These are phyloP conservation scores for Rhinichthys osculus DNA, from an alignment of 2,797 vertebrate genomes.

Conservation along the genomic window DNA sequence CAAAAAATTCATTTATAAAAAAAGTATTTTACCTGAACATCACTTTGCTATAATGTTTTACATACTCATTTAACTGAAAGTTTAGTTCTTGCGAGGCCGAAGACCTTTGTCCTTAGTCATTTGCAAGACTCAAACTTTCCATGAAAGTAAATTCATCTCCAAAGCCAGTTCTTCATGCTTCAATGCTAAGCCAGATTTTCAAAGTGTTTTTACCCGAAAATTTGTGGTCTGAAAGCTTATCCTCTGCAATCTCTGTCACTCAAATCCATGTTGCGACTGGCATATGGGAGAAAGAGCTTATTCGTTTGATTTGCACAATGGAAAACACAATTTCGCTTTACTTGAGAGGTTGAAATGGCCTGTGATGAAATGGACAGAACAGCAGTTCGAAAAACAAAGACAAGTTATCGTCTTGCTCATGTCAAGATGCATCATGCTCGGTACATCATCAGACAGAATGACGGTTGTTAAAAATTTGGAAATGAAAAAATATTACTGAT, in stretches of 20 bases:
- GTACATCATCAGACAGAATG: conserved; percentile 51
- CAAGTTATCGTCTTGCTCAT: conserved; percentile 65
- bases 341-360: conserved; percentile 62
- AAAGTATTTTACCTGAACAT: background rate
- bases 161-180: conserved; percentile 78
- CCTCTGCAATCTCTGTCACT: conserved; percentile 81
- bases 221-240: conserved; percentile 79
- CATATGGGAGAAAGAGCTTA: conserved; percentile 73
- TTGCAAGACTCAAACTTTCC: conserved; percentile 69
- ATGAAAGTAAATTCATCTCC: conserved; percentile 68
- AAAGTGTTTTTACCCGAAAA: conserved; percentile 73
- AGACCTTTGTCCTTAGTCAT: conserved; percentile 64
- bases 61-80: conserved; percentile 58
- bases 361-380: conserved; percentile 67
- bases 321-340: conserved; percentile 66
- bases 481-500: conserved; percentile 52
- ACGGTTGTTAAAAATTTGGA: conserved; percentile 49
- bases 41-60: background rate
- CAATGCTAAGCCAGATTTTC: conserved; percentile 83
- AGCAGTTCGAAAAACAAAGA: conserved; percentile 59
- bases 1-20: background rate
- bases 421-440: conserved; percentile 61
- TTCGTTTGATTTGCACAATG: conserved; percentile 72
- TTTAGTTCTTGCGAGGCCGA: conserved; percentile 33
- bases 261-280: conserved; percentile 76